Evolutionary conservation across 2,113 vertebrate species (phyloP).

Genomic region (Oryzias curvinotus): DNA sequence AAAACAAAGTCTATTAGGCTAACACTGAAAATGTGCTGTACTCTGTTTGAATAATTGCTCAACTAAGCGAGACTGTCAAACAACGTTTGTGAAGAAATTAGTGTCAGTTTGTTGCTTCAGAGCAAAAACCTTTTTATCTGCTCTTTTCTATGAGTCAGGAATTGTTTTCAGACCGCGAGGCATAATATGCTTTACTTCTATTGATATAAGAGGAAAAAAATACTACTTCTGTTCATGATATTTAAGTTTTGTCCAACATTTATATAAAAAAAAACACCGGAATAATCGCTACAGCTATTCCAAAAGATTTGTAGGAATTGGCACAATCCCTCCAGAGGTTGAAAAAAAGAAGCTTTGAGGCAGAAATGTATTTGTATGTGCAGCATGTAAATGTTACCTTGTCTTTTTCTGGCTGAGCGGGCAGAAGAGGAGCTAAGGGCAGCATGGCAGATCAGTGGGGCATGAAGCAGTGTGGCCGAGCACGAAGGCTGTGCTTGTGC

Average conservation of each 20-base stretch:
- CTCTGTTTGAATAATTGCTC: neutral
- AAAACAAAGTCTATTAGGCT: too few relatives aligned
- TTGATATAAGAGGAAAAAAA: too few relatives aligned
- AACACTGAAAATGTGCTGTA: neutral
- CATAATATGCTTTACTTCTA: neutral
- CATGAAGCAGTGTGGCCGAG: slow-evolving; percentile 21
- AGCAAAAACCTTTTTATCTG: neutral
- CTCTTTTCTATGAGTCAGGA: slow-evolving; percentile 4
- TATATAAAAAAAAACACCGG: too few relatives aligned
- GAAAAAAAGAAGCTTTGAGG: neutral
- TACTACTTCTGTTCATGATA: too few relatives aligned
- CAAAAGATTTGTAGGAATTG: too few relatives aligned
- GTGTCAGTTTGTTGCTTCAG: slow-evolving; percentile 8
- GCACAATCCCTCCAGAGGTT: too few relatives aligned
- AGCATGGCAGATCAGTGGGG: slow-evolving; percentile 32
- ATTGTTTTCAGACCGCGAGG: slow-evolving; percentile 8
- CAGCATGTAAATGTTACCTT: slow-evolving; percentile 17
- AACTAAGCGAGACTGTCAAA: slow-evolving; percentile 11
- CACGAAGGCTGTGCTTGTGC: slow-evolving; percentile 31
- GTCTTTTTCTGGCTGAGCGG: slow-evolving; percentile 28
- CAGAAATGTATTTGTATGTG: slow-evolving; percentile 33
- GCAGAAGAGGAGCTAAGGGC: slow-evolving; percentile 39
- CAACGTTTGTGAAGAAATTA: slow-evolving; percentile 20
- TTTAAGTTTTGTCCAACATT: too few relatives aligned
- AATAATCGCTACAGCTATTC: too few relatives aligned